Evolutionary conservation across 2,888 invertebrate species (phyloP).

Genomic region (Nemoura dubitans): DNA sequence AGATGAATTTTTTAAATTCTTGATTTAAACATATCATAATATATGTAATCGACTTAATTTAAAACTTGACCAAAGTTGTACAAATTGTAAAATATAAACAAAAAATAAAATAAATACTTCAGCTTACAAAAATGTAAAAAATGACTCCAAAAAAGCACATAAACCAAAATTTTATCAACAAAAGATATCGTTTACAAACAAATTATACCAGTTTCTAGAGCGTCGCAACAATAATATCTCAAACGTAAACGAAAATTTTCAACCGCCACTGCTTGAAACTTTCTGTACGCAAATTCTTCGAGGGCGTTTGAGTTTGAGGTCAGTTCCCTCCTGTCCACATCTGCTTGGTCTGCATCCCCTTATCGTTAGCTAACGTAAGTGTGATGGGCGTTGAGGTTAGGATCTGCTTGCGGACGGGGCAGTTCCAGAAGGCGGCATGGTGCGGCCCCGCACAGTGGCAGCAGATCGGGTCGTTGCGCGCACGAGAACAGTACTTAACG

Average conservation of each 20-base stretch:
- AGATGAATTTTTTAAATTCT: too few relatives aligned
- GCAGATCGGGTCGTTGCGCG: slow-evolving; percentile 63
- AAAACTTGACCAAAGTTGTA: too few relatives aligned
- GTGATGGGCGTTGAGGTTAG: slow-evolving; percentile 61
- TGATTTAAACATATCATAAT: too few relatives aligned
- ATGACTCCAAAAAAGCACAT: too few relatives aligned
- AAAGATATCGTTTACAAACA: background rate
- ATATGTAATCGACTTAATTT: too few relatives aligned
- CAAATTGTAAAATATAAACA: too few relatives aligned
- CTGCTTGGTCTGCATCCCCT: slow-evolving; percentile 26
- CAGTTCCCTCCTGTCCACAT: slow-evolving; percentile 1
- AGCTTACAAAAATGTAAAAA: too few relatives aligned
- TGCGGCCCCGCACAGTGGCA: slow-evolving; percentile 66
- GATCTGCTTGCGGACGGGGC: slow-evolving; percentile 63
- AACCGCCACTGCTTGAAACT: background rate
- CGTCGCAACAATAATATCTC: background rate
- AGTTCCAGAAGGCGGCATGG: slow-evolving; percentile 63
- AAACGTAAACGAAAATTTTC: background rate
- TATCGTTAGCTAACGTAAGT: slow-evolving; percentile 58
- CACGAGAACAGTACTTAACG: slow-evolving; percentile 63
- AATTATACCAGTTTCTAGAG: too few relatives aligned
- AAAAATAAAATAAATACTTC: too few relatives aligned
- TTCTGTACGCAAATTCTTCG: background rate
- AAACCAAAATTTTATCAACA: background rate
- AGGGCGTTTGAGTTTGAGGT: background rate